Evolutionary conservation across 2,113 vertebrate species (phyloP).

Genomic region (Grus americana): DNA sequence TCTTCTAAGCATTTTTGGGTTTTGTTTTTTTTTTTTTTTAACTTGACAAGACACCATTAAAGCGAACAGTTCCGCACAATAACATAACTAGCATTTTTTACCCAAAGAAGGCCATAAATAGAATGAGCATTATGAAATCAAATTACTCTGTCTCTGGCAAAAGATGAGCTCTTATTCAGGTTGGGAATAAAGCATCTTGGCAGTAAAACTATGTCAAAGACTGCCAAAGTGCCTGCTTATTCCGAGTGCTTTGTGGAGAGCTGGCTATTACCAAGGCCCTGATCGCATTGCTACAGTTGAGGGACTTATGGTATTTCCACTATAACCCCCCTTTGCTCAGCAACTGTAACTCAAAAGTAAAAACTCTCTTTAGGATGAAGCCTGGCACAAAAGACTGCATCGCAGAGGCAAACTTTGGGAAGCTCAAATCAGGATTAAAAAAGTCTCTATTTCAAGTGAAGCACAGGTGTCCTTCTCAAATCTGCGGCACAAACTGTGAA

Average conservation of each 20-base stretch:
- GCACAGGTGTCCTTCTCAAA: neutral
- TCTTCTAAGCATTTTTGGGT: neutral
- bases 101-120: conserved; percentile 75
- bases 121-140: conserved; percentile 51
- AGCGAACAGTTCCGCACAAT: neutral
- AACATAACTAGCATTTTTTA: conserved; percentile 48
- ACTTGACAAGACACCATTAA: neutral
- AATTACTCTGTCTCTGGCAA: conserved; percentile 55
- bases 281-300: neutral
- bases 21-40: neutral
- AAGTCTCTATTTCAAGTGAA: neutral
- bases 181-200: conserved; percentile 65
- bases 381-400: neutral
- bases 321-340: neutral
- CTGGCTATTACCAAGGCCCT: neutral
- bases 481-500: neutral
- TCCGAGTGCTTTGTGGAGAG: neutral
- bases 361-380: neutral
- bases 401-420: neutral
- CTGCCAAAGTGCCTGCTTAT: conserved; percentile 43
- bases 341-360: neutral
- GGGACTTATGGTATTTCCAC: neutral
- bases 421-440: neutral
- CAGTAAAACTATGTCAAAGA: conserved; percentile 40
- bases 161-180: conserved; percentile 53